Conservation (phyloP, 2,113 vertebrate species). For the Arvicanthis niloticus region DNA sequence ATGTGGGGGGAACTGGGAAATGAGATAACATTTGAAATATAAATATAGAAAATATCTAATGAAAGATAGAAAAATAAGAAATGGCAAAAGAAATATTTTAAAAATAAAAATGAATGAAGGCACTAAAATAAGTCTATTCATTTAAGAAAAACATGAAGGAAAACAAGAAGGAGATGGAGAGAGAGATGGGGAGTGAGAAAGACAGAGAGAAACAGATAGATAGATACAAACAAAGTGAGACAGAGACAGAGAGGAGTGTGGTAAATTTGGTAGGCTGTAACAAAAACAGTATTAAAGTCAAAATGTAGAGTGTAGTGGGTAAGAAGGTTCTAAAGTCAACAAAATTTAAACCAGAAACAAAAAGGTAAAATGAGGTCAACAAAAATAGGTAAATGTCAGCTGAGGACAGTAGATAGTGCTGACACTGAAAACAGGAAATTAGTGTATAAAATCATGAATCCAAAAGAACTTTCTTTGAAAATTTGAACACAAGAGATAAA, state of each 20-base stretch:
- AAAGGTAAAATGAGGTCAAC: too few species aligned
- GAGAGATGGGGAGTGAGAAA: neutral
- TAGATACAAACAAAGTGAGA: too few species aligned
- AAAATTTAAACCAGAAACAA: neutral
- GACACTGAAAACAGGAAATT: neutral
- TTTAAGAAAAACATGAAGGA: neutral
- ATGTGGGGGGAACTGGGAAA: too few species aligned
- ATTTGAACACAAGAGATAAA: neutral
- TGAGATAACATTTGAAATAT: too few species aligned
- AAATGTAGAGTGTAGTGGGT: neutral
- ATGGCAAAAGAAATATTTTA: neutral
- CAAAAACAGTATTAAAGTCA: neutral
- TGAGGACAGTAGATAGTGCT: neutral
- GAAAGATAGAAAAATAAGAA: neutral
- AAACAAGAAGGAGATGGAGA: neutral
- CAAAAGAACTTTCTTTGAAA: neutral
- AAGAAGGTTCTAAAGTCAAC: neutral
- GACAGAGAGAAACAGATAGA: neutral
- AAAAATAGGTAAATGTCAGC: neutral
- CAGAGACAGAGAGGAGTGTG: neutral
- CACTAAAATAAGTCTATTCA: neutral
- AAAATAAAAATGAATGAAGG: neutral
- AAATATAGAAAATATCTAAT: too few species aligned
- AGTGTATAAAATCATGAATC: neutral
- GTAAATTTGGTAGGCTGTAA: neutral